phyloP scores from a whole-genome alignment of 2,888 invertebrate genomes.

The Agonum fuliginosum region DNA sequence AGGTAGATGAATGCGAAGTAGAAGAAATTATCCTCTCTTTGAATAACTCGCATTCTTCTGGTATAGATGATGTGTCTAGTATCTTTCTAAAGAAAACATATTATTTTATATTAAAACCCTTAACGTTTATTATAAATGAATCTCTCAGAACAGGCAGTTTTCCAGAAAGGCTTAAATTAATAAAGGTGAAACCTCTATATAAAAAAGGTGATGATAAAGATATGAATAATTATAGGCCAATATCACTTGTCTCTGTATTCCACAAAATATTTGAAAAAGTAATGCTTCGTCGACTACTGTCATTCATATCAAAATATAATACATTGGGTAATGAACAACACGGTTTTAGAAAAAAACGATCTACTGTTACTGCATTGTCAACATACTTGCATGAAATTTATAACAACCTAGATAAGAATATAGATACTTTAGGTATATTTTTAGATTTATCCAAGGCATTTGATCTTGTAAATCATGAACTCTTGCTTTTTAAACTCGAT shows the following conservation, averaged over 20 bases:
- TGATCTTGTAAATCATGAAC: not conserved
- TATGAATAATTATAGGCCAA: not conserved
- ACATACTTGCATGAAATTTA: not conserved
- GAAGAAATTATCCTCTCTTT: too few species aligned
- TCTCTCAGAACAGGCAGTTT: not conserved
- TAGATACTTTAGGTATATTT: not conserved
- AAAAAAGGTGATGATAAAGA: not conserved
- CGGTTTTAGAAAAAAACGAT: slow-evolving; percentile 15
- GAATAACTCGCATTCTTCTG: not conserved
- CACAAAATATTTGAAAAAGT: slow-evolving; percentile 16
- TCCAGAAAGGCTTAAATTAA: not conserved
- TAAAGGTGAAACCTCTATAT: not conserved
- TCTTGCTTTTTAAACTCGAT: not conserved
- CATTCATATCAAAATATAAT: slow-evolving; percentile 1
- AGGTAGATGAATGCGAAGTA: too few species aligned
- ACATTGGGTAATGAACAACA: slow-evolving; percentile 1
- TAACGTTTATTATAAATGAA: not conserved
- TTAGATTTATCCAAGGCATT: not conserved
- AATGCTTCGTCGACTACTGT: not conserved
- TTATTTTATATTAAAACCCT: not conserved
- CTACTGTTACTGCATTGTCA: not conserved
- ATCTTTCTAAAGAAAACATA: not conserved
- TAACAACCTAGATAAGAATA: not conserved
- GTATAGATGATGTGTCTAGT: not conserved
- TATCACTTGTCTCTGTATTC: not conserved